Percentiles rank a stretch among this genome's conserved stretches.
Evolutionary conservation across 2,113 vertebrate genomes (phyloP).

Genomic region (Osmerus mordax): DNA sequence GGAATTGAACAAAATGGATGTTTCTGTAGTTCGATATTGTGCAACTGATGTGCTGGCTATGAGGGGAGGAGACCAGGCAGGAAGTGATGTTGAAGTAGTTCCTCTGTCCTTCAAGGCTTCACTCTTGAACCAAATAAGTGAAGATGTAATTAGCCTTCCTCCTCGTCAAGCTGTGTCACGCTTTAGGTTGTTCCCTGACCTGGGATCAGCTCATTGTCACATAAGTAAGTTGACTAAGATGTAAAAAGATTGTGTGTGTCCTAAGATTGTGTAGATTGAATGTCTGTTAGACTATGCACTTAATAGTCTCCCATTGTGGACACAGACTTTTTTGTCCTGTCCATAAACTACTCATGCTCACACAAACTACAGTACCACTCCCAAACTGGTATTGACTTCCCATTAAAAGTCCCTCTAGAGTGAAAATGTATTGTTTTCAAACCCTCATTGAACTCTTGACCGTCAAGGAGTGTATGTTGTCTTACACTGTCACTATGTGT

Average conservation of each 20-base stretch:
- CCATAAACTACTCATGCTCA: too few species aligned
- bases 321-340: not conserved
- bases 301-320: not conserved
- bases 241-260: not conserved
- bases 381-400: not conserved
- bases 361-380: not conserved
- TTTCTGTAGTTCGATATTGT: constrained; percentile 1
- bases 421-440: not conserved
- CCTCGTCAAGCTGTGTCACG: not conserved
- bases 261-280: not conserved
- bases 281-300: not conserved
- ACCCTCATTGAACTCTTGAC: not conserved
- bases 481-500: not conserved
- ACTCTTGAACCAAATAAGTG: not conserved
- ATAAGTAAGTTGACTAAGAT: not conserved
- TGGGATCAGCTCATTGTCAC: too few species aligned
- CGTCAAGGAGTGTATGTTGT: too few species aligned
- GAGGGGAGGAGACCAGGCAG: not conserved
- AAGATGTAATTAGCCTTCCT: not conserved
- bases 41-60: not conserved
- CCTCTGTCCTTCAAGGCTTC: not conserved
- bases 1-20: constrained; percentile 44
- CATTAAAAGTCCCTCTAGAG: not conserved
- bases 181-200: too few species aligned
- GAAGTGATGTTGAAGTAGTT: not conserved